These are phyloP conservation scores for Monoplex corrugatus DNA, from an alignment of 2,888 invertebrate genomes.

Conservation along the genomic window DNA sequence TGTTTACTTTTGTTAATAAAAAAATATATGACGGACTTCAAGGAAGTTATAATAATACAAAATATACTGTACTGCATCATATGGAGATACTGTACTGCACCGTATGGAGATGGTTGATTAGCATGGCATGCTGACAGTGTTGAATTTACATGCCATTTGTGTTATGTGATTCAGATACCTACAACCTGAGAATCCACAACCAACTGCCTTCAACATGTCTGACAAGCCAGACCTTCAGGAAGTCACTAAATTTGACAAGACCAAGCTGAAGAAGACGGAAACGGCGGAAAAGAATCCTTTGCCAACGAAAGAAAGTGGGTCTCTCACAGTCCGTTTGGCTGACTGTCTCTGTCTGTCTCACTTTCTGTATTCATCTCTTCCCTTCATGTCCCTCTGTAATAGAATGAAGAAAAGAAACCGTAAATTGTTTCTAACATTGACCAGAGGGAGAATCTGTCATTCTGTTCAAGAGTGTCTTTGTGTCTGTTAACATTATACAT, in stretches of 20 bases:
- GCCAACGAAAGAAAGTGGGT: slow-evolving; percentile 95
- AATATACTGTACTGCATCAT: too few species aligned
- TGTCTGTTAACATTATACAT: not conserved
- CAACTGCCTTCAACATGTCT: slow-evolving; percentile 62
- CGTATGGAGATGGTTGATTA: not conserved
- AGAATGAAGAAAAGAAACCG: too few species aligned
- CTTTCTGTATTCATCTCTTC: too few species aligned
- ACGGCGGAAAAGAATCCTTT: slow-evolving; percentile 96
- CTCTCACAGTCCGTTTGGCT: too few species aligned
- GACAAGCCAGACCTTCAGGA: slow-evolving; percentile 86
- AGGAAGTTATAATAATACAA: not conserved
- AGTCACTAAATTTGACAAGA: slow-evolving; percentile 95
- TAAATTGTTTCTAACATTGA: too few species aligned
- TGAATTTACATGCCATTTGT: not conserved
- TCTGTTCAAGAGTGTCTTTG: too few species aligned
- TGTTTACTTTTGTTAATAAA: too few species aligned
- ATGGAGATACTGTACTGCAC: too few species aligned
- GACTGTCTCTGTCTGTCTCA: too few species aligned
- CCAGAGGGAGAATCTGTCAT: too few species aligned
- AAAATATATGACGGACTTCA: too few species aligned
- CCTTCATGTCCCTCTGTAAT: too few species aligned
- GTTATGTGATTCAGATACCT: not conserved
- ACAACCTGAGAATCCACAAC: not conserved
- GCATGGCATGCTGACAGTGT: not conserved
- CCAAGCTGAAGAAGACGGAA: slow-evolving; percentile 95